A percentile compares a stretch with the other conserved stretches of the same genome.
Evolutionary conservation across 2,797 vertebrate species (phyloP).

Genomic region (Amblyraja radiata): DNA sequence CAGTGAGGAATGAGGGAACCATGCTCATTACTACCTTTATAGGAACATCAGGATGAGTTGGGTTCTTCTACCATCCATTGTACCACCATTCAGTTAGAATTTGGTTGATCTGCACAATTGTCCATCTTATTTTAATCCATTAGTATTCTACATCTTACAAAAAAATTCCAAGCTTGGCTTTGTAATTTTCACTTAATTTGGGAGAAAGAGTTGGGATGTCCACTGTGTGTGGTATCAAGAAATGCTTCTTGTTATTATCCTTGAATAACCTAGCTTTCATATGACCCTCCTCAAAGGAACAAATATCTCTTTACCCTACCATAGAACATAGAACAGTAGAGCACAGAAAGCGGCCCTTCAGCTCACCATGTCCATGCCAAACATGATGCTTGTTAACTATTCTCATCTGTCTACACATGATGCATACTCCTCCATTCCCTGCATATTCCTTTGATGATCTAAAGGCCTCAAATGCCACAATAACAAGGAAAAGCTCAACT

Average conservation of each 20-base stretch:
- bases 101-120: neutral
- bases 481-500: too few relatives aligned
- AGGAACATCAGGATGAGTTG: neutral
- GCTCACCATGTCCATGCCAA: too few relatives aligned
- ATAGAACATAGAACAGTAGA: too few relatives aligned
- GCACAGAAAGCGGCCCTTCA: too few relatives aligned
- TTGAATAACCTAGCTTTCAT: neutral
- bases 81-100: neutral
- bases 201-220: neutral
- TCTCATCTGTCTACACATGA: too few relatives aligned
- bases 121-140: neutral
- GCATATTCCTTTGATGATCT: too few relatives aligned
- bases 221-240: neutral
- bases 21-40: neutral
- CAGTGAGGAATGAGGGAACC: neutral
- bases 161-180: neutral
- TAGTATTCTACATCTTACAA: neutral
- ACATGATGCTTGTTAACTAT: too few relatives aligned
- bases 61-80: neutral
- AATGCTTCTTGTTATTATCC: neutral
- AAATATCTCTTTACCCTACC: too few relatives aligned
- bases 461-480: too few relatives aligned
- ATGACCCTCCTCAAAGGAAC: neutral
- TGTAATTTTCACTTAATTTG: neutral
- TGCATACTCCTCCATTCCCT: too few relatives aligned